A percentile compares a stretch with the other conserved stretches of the same genome.
These are phyloP conservation scores for Amiota mariae DNA, from an alignment of 2,888 invertebrate genomes.

Conservation along the genomic window DNA sequence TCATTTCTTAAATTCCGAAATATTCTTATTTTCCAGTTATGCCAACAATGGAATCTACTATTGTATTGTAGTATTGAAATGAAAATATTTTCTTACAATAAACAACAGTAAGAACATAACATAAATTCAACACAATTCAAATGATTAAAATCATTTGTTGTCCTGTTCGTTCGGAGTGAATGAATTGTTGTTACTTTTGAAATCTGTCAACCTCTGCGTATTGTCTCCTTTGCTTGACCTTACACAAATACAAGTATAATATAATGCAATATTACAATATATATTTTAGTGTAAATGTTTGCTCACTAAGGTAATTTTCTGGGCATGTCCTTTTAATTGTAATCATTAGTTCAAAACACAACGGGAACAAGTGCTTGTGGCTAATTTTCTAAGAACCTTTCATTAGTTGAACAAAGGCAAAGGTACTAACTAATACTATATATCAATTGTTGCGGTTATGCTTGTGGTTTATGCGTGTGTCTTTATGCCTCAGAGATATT, in stretches of 20 bases:
- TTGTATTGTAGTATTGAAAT: background rate
- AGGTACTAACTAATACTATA: background rate
- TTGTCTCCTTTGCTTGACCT: background rate
- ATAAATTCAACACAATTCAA: background rate
- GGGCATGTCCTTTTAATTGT: slow-evolving; percentile 28
- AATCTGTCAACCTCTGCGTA: background rate
- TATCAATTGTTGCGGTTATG: slow-evolving; percentile 14
- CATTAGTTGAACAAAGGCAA: background rate
- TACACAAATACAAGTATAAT: background rate
- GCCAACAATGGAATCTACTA: slow-evolving; percentile 6
- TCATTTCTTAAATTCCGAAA: background rate
- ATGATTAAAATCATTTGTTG: background rate
- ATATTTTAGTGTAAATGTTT: background rate
- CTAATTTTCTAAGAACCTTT: background rate
- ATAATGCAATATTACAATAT: background rate
- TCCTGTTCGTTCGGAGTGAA: too few relatives aligned
- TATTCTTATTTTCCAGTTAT: background rate
- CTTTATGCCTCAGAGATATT: too few relatives aligned
- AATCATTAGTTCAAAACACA: slow-evolving; percentile 12
- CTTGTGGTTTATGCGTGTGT: slow-evolving; percentile 1
- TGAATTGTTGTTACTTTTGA: too few relatives aligned
- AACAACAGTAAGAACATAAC: background rate
- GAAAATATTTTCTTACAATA: background rate
- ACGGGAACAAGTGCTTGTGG: slow-evolving; percentile 5
- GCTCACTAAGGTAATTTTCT: slow-evolving; percentile 12